Base-by-base conservation (phyloP, 2,113 vertebrate species). In the Gasterosteus aculeatus region DNA sequence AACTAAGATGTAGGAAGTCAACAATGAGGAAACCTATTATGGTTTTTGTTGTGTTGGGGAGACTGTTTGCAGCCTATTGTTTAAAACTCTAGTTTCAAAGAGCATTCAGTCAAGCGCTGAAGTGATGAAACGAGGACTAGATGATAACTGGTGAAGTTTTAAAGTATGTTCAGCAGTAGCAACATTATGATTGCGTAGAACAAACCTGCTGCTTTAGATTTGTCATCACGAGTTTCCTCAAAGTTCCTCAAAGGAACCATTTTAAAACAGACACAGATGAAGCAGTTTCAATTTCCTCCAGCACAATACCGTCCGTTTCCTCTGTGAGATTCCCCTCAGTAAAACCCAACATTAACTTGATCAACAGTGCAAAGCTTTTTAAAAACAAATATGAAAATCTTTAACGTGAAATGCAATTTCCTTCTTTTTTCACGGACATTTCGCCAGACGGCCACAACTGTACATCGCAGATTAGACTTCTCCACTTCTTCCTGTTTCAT, bases 401-500 rank as follows among this genome's bases (percentile, higher is more conserved):
- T 65, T 69, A 68, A 78, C 67, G 42, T 72, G 74, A 86, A 83
- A 77, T 83, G 62, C 63, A 58, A 80, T 84, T 85, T 87, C 72
- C 67, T 83, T 73, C 51, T 68, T 68, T 88, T 85, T 87, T 26
- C 22, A 78, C 18, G 68, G 78, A 87, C 82, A 82, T 76, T 72
- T 85, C 35, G 33, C 39, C 77, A 84, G 67, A 63, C 80, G 69
- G 85, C 81, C 76, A 73, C 80, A 60, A 38, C 86, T 88, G 82
- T 75, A 85, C 75, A 83, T 76, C 78, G 81, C 75, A 88, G 89
- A 89, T 92, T 89, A 87, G 77, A 82, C 81, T 82, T 83, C 81
- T 83, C 81, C 67, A 59, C 83, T 71, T 78, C 85, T 89, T 91
- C 84, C 90, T 85, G 86, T 87, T 86, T 87, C 84, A 90, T 86